Evolutionary conservation across 2,113 vertebrate genomes (phyloP).

Genomic region (Ptilonorhynchus violaceus): DNA sequence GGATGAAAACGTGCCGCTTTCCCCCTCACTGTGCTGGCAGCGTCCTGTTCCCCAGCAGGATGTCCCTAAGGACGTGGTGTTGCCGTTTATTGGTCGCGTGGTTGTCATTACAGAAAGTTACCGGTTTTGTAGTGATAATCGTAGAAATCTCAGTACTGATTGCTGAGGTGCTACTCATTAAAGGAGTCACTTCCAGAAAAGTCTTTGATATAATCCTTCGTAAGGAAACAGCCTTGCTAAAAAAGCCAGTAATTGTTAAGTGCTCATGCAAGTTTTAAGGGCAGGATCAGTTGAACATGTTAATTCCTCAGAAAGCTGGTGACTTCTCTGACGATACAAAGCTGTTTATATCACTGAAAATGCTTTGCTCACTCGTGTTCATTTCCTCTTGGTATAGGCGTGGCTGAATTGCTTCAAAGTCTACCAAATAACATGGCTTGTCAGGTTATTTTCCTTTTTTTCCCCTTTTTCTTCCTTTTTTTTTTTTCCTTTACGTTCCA

Average conservation of each 20-base stretch:
- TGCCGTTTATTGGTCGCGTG: background rate
- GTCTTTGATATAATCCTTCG: background rate
- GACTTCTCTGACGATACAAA: background rate
- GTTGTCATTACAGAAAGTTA: background rate
- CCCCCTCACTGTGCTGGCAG: background rate
- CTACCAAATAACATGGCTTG: background rate
- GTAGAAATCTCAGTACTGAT: background rate
- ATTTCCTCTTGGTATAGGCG: background rate
- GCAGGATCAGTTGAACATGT: background rate
- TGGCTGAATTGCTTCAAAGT: background rate
- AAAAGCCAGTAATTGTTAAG: background rate
- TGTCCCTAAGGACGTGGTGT: background rate
- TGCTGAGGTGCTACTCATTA: background rate
- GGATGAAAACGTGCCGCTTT: rapidly evolving
- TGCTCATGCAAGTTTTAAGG: rapidly evolving
- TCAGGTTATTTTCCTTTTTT: rapidly evolving
- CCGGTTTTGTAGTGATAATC: rapidly evolving
- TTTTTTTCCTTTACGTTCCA: background rate
- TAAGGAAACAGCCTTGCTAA: background rate
- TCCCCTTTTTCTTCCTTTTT: rapidly evolving
- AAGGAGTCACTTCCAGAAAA: background rate
- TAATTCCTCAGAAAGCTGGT: background rate
- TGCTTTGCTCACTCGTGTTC: background rate
- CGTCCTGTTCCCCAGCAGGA: background rate
- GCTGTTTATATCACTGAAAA: background rate